Percentiles rank a stretch among this genome's conserved stretches.
Evolutionary conservation across 2,113 vertebrate genomes (phyloP).

Genomic region (Romanogobio albipinnatus): DNA sequence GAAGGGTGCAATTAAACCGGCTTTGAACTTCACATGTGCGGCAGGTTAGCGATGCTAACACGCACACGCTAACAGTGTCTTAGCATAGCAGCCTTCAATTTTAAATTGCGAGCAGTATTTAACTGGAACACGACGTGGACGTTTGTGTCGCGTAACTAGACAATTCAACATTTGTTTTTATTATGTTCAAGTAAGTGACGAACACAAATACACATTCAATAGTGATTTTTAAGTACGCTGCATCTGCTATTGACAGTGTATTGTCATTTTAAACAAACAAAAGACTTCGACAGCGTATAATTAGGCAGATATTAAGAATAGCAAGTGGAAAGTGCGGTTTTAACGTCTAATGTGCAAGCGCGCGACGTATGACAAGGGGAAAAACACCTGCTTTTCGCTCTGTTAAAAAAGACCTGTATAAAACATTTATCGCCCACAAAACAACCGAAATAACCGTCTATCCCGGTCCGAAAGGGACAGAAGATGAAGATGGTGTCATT

Average conservation of each 20-base stretch:
- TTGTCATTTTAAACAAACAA: neutral
- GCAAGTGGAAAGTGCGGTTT: neutral
- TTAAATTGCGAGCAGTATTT: neutral
- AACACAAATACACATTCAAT: neutral
- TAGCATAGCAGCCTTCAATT: neutral
- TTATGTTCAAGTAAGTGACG: neutral
- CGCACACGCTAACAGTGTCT: constrained; percentile 14
- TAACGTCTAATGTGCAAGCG: neutral
- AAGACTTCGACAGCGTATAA: neutral
- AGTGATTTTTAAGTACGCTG: neutral
- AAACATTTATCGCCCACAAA: neutral
- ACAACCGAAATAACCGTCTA: neutral
- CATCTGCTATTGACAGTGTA: too few relatives aligned
- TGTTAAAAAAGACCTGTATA: neutral
- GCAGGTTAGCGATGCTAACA: constrained; percentile 8
- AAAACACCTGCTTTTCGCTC: constrained; percentile 15
- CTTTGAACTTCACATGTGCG: constrained; percentile 11
- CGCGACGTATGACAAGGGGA: neutral
- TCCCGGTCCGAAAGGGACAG: neutral
- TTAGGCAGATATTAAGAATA: neutral
- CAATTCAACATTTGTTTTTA: neutral
- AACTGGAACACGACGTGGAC: neutral
- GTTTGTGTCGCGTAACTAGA: neutral
- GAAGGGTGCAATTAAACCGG: constrained; percentile 9
- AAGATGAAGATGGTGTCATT: neutral